phyloP scores from a whole-genome alignment of 1,140 invertebrate genomes.

The Pygmarrhopalites habei region DNA sequence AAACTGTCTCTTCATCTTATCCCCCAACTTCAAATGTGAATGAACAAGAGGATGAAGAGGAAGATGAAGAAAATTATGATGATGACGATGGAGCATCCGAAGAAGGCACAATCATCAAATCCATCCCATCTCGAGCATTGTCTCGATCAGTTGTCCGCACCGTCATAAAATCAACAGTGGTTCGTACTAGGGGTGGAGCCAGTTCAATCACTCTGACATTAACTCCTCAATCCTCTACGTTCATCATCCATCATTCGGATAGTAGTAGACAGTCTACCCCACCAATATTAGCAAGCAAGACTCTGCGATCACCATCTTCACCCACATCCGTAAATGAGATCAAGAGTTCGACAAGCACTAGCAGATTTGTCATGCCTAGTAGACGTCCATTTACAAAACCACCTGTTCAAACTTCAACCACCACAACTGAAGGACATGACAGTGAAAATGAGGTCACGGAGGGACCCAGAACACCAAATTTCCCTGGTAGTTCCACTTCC shows the following conservation, averaged over 20 bases:
- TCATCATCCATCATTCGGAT: no score
- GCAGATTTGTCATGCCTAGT: slow-evolving; percentile 1
- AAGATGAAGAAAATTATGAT: background rate
- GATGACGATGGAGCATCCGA: background rate
- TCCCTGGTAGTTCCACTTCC: background rate
- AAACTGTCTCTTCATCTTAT: slow-evolving; percentile 8
- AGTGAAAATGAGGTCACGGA: no score
- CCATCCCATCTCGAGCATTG: background rate
- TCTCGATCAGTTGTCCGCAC: background rate
- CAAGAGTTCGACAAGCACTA: background rate
- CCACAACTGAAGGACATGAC: background rate
- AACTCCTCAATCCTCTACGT: background rate
- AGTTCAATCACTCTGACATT: background rate
- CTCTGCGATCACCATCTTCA: background rate
- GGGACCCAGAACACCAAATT: background rate
- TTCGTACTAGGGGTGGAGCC: background rate
- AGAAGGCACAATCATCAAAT: background rate
- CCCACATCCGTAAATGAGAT: background rate
- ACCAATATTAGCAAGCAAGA: no score
- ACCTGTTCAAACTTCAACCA: background rate
- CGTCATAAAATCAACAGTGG: background rate
- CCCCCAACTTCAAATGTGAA: background rate
- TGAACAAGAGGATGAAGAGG: slow-evolving; percentile 24
- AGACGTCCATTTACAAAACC: slow-evolving; percentile 8
- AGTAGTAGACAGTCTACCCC: no score